phyloP scores from a whole-genome alignment of 2,888 invertebrate species.

The Nineta flava region DNA sequence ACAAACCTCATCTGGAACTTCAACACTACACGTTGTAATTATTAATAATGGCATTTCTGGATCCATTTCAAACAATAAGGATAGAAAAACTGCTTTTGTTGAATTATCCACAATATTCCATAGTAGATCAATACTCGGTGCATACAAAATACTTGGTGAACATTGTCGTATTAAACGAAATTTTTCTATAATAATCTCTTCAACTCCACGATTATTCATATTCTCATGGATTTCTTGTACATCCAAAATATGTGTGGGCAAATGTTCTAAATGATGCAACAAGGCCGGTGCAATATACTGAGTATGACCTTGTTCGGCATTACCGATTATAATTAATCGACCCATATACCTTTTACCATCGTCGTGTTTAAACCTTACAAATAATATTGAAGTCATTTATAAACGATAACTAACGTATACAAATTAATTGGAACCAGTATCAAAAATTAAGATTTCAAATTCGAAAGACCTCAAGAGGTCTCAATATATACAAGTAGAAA shows the following conservation, averaged over 20 bases:
- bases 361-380: conserved; percentile 17
- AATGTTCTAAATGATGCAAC: conserved; percentile 36
- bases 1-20: conserved; percentile 16
- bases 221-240: conserved; percentile 18
- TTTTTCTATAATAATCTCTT: conserved; percentile 27
- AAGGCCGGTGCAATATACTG: conserved; percentile 44
- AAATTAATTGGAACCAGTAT: not conserved
- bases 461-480: no score
- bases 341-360: conserved; percentile 22
- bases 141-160: conserved; percentile 22
- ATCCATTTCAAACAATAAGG: conserved; percentile 23
- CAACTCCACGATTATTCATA: conserved; percentile 23
- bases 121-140: conserved; percentile 24
- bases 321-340: conserved; percentile 21
- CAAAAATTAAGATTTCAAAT: no score
- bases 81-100: conserved; percentile 19
- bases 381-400: not conserved
- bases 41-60: conserved; percentile 23
- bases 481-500: no score
- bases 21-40: conserved; percentile 23
- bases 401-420: not conserved
- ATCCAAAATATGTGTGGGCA: conserved; percentile 30
- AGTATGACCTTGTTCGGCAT: conserved; percentile 33
- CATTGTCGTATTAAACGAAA: conserved; percentile 17
- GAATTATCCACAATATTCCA: conserved; percentile 23